Evolutionary conservation across 2,888 invertebrate species (phyloP).

Genomic region (Clunio marinus): DNA sequence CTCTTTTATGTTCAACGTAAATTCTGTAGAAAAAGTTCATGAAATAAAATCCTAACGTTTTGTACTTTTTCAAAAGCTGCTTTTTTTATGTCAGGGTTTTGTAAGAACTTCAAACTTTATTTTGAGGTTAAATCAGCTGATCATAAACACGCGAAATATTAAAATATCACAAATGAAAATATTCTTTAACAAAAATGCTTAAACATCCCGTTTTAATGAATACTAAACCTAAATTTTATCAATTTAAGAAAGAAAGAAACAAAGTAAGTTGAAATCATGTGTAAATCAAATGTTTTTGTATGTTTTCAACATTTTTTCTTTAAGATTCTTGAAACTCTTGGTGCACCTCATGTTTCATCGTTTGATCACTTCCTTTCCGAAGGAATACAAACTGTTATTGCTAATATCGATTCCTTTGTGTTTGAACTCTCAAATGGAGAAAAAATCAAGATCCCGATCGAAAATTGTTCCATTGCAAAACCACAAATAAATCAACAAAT

Average conservation of each 20-base stretch:
- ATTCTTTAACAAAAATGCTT: conserved; percentile 33
- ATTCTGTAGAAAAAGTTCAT: too few relatives aligned
- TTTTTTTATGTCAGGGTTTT: too few relatives aligned
- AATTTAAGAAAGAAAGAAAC: conserved; percentile 46
- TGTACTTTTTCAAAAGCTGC: too few relatives aligned
- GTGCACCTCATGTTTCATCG: conserved; percentile 82
- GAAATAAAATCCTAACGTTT: too few relatives aligned
- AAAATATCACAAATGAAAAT: background rate
- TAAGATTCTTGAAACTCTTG: conserved; percentile 68
- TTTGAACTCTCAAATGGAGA: conserved; percentile 66
- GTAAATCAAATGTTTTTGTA: background rate
- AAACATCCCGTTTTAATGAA: conserved; percentile 48
- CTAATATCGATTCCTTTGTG: conserved; percentile 63
- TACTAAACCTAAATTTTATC: conserved; percentile 46
- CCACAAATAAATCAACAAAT: conserved; percentile 63
- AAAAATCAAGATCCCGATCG: conserved; percentile 61
- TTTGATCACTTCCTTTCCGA: conserved; percentile 83
- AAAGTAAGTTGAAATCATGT: conserved; percentile 44
- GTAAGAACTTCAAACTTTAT: background rate
- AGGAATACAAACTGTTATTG: conserved; percentile 66
- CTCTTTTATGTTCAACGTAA: too few relatives aligned
- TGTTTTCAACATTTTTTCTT: too few relatives aligned
- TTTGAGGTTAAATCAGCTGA: background rate
- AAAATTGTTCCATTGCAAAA: conserved; percentile 65
- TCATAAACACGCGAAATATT: background rate